Evolutionary conservation across 2,888 invertebrate genomes (phyloP), one percentile per base, ranked within the genome.

Genomic region (Torymus texanus): DNA sequence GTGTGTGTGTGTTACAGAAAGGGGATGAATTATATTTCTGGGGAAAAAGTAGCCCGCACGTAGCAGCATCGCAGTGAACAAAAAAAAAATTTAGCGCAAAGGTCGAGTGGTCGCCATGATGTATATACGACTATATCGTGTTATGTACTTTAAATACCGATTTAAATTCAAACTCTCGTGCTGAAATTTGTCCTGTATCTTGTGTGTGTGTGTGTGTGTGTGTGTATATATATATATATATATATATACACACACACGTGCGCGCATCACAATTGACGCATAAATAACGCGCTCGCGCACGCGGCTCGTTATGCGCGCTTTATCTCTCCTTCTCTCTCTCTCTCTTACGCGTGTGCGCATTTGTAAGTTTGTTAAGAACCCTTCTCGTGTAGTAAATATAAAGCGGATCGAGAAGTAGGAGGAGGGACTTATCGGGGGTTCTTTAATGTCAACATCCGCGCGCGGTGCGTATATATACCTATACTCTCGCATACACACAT

Each of bases 131-230:
- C 29, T 3, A n/a, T n/a, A n/a, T n/a, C n/a, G n/a, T n/a, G n/a
- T n/a, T 18, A 55, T 13, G 29, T 41, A 18, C 16, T 53, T 55
- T 73, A 61, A 73, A 73, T 63, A 29, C 55, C 62, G 63, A 63
- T 73, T 73, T 29, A 73, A 73, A 63, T 73, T 55, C 62, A 63
- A 73, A 63, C 21, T 41, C 61, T 4, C 41, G 70, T 8, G 41
- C 8, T 41, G 41, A 41, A 41, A 41, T 41, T 41, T 41, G 41
- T 41, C 41, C 41, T 1, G 41, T 2, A 21, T 21, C 2, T 21
- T 41, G 41, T 41, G 29, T 2, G 29, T 29, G 24, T 24, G 24
- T 24, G 24, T 3, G 24, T 24, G n/a, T n/a, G n/a, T n/a, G n/a
- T n/a, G n/a, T n/a, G n/a, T n/a, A n/a, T n/a, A n/a, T n/a, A n/a